Evolutionary conservation across 2,797 vertebrate species (phyloP), one percentile per base, ranked within the genome.

Genomic region (Etheostoma perlongum): DNA sequence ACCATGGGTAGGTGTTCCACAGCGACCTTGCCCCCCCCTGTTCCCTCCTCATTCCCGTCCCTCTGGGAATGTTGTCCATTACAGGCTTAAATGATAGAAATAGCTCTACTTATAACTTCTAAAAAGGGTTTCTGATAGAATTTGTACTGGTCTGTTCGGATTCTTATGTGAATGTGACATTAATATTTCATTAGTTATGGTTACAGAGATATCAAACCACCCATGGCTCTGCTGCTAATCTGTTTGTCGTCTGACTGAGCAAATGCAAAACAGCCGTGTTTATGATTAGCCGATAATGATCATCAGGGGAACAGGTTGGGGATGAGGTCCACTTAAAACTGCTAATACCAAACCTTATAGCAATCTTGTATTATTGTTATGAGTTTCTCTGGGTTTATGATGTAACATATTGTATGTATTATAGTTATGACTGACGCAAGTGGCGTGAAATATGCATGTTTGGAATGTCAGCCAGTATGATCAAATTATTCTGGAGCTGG

Each of bases 1-100:
- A 99, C 96, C 5, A 79, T 93, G 9, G 97, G 98, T 99, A 85
- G 93, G 96, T 94, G 79, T 88, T 86, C 60, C 6, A 72, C 67
- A 79, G 74, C 87, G 82, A 88, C 83, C 83, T 76, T 81, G 72
- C 72, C 83, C 79, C 65, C 70, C 46, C 44, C 62, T 14, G 65
- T 6, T 5, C 30, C 30, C 30, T 5, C 5, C 5, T 30, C 30
- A 30, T 30, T 30, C 65, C 49, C 6, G 3, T 84, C 78, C 74
- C 68, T 81, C 21, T 67, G 85, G 91, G 90, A 88, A 74, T 6
- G 25, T 76, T 85, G 85, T 75, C 89, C 89, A 91, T 91, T 91
- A 87, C 65, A 83, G 74, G 82, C 46, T 81, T 66, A 78, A 89
- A 67, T 87, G 79, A 84, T 81, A 85, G 88, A 91, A 91, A 90